Evolutionary conservation across 2,113 vertebrate genomes (phyloP).

Genomic region (Polyodon spathula): DNA sequence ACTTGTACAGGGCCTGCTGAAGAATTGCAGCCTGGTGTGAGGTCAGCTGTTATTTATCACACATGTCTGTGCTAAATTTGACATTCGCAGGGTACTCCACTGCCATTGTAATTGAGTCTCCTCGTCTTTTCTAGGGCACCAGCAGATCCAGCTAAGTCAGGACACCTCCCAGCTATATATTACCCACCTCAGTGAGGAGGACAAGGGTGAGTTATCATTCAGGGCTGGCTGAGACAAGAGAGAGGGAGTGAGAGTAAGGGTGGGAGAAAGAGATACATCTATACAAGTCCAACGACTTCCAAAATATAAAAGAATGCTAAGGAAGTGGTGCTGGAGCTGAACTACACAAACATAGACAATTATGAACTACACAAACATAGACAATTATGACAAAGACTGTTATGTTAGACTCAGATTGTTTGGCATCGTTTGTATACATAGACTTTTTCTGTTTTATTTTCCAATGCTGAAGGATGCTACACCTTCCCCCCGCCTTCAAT

Average conservation of each 20-base stretch:
- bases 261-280: slow-evolving; percentile 31
- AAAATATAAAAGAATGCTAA: slow-evolving; percentile 25
- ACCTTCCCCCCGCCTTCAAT: too few relatives aligned
- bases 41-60: slow-evolving; percentile 71
- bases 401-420: not conserved
- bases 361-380: not conserved
- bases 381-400: not conserved
- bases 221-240: slow-evolving; percentile 45
- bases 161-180: slow-evolving; percentile 77
- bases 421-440: too few relatives aligned
- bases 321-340: slow-evolving; percentile 28
- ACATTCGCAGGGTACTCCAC: slow-evolving; percentile 58
- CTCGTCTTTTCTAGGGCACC: slow-evolving; percentile 77
- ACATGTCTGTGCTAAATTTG: slow-evolving; percentile 55
- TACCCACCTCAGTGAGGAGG: slow-evolving; percentile 63
- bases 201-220: slow-evolving; percentile 83
- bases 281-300: slow-evolving; percentile 19
- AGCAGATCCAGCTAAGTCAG: slow-evolving; percentile 80
- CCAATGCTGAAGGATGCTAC: too few relatives aligned
- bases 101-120: slow-evolving; percentile 70
- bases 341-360: slow-evolving; percentile 3
- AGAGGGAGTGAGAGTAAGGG: too few relatives aligned
- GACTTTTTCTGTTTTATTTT: too few relatives aligned
- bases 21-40: slow-evolving; percentile 51
- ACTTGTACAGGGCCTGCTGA: slow-evolving; percentile 41